A percentile compares a stretch with the other conserved stretches of the same genome.
phyloP scores from a whole-genome alignment of 2,113 vertebrate genomes.

The Erythrolamprus reginae region DNA sequence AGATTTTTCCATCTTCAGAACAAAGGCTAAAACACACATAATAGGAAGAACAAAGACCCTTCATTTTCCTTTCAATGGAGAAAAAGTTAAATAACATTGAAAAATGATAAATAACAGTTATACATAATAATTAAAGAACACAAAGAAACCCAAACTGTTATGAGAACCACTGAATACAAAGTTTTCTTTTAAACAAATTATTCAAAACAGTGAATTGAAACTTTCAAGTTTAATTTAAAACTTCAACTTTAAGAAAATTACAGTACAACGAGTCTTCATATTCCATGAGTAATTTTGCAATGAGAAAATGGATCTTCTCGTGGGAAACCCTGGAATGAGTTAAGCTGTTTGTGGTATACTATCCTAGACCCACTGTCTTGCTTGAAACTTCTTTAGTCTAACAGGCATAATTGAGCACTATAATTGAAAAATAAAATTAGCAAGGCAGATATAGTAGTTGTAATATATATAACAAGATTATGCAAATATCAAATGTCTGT shows the following conservation, averaged over 20 bases:
- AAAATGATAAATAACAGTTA: conserved; percentile 1
- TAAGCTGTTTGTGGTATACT: background rate
- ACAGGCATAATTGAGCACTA: background rate
- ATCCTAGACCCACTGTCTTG: background rate
- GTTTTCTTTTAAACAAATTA: background rate
- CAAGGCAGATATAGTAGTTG: background rate
- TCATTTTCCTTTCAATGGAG: background rate
- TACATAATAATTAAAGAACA: background rate
- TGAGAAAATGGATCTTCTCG: background rate
- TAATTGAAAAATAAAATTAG: background rate
- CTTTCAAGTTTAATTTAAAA: background rate
- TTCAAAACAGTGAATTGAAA: background rate
- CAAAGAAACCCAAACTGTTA: background rate
- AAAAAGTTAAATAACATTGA: background rate
- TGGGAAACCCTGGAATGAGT: background rate
- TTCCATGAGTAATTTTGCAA: background rate
- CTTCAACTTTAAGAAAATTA: background rate
- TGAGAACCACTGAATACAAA: background rate
- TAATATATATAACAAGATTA: background rate
- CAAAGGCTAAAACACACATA: background rate
- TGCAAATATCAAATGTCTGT: background rate
- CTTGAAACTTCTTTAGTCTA: background rate
- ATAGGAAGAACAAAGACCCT: background rate
- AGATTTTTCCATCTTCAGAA: background rate
- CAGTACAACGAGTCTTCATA: background rate